phyloP scores from a whole-genome alignment of 2,113 vertebrate genomes.

The Petromus typicus region DNA sequence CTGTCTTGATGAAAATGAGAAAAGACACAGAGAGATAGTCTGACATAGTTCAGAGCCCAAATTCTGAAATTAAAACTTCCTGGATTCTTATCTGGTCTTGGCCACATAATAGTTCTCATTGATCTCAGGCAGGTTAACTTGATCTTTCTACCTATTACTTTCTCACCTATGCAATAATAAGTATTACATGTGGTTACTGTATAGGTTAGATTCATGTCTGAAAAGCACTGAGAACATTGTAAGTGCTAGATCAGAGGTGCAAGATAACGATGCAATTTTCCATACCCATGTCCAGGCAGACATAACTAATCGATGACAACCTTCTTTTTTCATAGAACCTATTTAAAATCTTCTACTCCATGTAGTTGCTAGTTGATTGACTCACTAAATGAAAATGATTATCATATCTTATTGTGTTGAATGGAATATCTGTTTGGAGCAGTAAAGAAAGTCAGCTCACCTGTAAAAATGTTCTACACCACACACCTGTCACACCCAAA shows the following conservation, averaged over 20 bases:
- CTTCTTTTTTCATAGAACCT: not conserved
- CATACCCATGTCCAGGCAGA: not conserved
- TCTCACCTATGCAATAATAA: constrained; percentile 7
- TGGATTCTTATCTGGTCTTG: constrained; percentile 1
- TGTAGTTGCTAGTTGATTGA: not conserved
- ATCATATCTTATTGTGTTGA: not conserved
- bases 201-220: not conserved
- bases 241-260: not conserved
- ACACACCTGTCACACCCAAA: not conserved
- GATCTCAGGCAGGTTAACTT: not conserved
- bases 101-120: not conserved
- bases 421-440: not conserved
- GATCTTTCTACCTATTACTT: constrained; percentile 1
- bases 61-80: not conserved
- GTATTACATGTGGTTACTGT: not conserved
- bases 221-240: not conserved
- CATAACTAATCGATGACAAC: not conserved
- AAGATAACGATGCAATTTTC: too few relatives aligned
- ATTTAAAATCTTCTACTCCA: not conserved
- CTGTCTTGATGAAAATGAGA: not conserved
- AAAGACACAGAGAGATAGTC: not conserved
- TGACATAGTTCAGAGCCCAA: not conserved
- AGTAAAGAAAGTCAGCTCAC: not conserved
- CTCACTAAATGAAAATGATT: not conserved
- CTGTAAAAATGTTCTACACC: not conserved